A percentile compares a stretch with the other conserved stretches of the same genome.
Evolutionary conservation across 2,797 vertebrate species (phyloP).

Genomic region (Spinus pinus): DNA sequence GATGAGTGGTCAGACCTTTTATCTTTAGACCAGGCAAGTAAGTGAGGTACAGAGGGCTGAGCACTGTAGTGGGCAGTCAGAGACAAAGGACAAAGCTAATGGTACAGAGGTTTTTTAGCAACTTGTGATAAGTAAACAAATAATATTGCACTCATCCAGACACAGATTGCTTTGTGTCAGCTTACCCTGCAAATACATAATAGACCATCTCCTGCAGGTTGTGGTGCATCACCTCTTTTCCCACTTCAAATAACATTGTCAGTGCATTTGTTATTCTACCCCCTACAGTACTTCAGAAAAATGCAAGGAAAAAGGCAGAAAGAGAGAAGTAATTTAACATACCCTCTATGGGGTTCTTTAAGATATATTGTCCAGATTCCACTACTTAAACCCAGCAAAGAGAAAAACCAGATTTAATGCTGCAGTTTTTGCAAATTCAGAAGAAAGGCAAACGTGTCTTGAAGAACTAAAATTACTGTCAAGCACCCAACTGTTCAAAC

Average conservation of each 20-base stretch:
- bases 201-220: not conserved
- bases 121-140: not conserved
- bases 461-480: not conserved
- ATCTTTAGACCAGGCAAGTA: not conserved
- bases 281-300: not conserved
- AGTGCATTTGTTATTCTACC: not conserved
- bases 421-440: not conserved
- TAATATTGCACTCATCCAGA: not conserved
- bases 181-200: accelerated
- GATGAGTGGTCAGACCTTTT: not conserved
- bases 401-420: not conserved
- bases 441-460: not conserved
- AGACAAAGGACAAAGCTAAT: not conserved
- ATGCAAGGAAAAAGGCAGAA: not conserved
- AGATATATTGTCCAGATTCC: not conserved
- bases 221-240: not conserved
- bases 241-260: not conserved
- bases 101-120: not conserved
- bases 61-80: not conserved
- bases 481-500: not conserved
- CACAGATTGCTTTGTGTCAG: not conserved
- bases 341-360: not conserved
- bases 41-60: not conserved
- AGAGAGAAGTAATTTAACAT: not conserved
- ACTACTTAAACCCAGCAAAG: not conserved